phyloP scores from a whole-genome alignment of 2,797 vertebrate genomes.

The Philypnodon macrostomus region DNA sequence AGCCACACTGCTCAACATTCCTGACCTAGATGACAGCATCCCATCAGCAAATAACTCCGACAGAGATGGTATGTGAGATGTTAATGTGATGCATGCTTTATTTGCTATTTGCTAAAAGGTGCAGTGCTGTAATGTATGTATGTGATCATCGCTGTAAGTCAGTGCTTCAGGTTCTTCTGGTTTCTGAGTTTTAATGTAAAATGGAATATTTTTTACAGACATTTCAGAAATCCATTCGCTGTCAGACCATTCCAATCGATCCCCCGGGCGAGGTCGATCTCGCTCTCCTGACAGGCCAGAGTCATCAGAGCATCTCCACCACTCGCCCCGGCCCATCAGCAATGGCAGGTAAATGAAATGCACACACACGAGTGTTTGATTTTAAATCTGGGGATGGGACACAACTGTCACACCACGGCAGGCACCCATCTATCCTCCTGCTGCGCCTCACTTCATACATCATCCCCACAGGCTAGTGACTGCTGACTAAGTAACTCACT shows the following conservation, averaged over 20 bases:
- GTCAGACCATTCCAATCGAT: conserved; percentile 97
- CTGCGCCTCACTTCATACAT: conserved; percentile 32
- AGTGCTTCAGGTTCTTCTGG: not conserved
- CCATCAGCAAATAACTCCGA: conserved; percentile 96
- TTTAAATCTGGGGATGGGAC: conserved; percentile 27
- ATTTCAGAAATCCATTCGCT: conserved; percentile 99
- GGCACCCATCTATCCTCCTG: conserved; percentile 28
- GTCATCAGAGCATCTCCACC: conserved; percentile 93
- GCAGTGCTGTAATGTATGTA: too few species aligned
- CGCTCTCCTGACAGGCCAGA: conserved; percentile 95
- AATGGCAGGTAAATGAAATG: conserved; percentile 86
- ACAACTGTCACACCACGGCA: conserved; percentile 30
- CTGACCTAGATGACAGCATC: conserved; percentile 97
- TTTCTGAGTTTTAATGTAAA: conserved; percentile 1
- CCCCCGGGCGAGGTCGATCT: conserved; percentile 91
- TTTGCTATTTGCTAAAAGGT: not conserved
- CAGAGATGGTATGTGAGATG: conserved; percentile 89
- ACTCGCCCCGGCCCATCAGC: conserved; percentile 95
- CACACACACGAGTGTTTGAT: conserved; percentile 9
- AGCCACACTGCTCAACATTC: conserved; percentile 93
- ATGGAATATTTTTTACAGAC: conserved; percentile 75
- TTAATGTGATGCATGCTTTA: conserved; percentile 8
- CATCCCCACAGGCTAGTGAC: conserved; percentile 41
- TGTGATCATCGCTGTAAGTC: too few species aligned
- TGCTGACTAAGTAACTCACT: conserved; percentile 54